Evolutionary conservation across 2,888 invertebrate species (phyloP), one percentile per base, ranked within the genome.

Genomic region (Drosophila gaucha): DNA sequence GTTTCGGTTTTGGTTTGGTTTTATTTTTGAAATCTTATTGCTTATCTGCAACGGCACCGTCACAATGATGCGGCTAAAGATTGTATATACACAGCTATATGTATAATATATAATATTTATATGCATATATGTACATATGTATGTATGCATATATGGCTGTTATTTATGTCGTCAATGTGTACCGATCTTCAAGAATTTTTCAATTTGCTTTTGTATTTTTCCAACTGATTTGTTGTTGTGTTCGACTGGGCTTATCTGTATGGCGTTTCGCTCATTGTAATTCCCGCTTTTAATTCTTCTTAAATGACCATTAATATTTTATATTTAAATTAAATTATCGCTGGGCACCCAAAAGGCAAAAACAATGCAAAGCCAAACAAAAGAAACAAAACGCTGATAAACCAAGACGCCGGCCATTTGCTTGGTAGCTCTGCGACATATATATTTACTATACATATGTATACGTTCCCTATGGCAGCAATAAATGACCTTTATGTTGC

Each of bases 281-380:
- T 60, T 50, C 51, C 14, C 64, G 58, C 44, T 49, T 55, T 50
- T 60, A 58, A 57, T 56, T 72, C 60, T 52, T 68, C 65, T 67
- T 64, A 71, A 74, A 75, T 43, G 67, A 16, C 31, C 66, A 70
- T 70, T 49, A 73, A 80, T 80, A 65, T 51, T 78, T 74, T 76
- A 83, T 83, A 83, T 73, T 83, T 65, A 83, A 83, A 79, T 62
- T 46, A 76, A 74, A 74, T 74, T 74, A 74, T 74, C 74, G 78
- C 73, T 44, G 33, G 24, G 46, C 62, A 69, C 72, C 54, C 51
- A 47, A 63, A 68, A 54, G 49, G 46, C 55, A 73, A 55, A n/a
- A 56, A 59, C 60, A 62, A 64, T 55, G 58, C 55, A 46, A 72
- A 60, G 1, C 33, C 38, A 62, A 52, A 44, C 47, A 59, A 74